Percentiles rank a stretch among this genome's conserved stretches.
Evolutionary conservation across 35 echinoderm and acorn worm species (phyloP).

Genomic region (Lytechinus pictus): DNA sequence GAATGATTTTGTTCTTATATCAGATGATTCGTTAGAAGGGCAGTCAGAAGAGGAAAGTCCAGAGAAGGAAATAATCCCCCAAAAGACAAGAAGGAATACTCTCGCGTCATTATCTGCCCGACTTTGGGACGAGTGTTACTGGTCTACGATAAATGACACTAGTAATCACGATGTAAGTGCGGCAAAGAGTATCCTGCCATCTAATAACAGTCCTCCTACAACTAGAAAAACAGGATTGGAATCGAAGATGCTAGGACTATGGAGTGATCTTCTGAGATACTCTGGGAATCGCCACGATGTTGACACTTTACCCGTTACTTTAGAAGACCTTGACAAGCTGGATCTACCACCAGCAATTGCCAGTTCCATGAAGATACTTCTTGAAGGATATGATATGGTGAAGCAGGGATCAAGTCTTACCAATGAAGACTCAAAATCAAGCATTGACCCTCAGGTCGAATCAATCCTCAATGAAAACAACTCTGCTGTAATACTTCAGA

Average conservation of each 20-base stretch:
- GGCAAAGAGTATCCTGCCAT: neutral
- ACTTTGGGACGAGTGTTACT: slow-evolving; percentile 43
- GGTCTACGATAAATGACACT: slow-evolving; percentile 26
- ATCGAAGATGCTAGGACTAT: slow-evolving; percentile 15
- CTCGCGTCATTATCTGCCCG: slow-evolving; percentile 36
- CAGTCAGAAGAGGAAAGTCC: neutral
- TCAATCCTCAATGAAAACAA: neutral
- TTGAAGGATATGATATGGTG: slow-evolving; percentile 17
- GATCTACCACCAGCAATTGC: neutral
- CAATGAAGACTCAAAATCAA: neutral
- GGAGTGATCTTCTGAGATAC: slow-evolving; percentile 23
- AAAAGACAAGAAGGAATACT: slow-evolving; percentile 27
- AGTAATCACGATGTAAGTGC: neutral
- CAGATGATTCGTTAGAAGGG: neutral
- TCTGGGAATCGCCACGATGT: neutral
- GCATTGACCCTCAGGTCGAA: neutral
- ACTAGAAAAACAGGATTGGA: slow-evolving; percentile 18
- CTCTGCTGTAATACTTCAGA: neutral
- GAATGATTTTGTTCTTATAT: neutral
- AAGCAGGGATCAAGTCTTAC: neutral
- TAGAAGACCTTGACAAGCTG: neutral
- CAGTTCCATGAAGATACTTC: slow-evolving; percentile 23
- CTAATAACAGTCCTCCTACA: slow-evolving; percentile 27
- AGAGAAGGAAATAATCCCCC: neutral
- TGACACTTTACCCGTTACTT: neutral